Percentiles rank a stretch among this genome's conserved stretches.
Conservation (phyloP, 1,140 invertebrate species). For the Laodelphax striatellus region DNA sequence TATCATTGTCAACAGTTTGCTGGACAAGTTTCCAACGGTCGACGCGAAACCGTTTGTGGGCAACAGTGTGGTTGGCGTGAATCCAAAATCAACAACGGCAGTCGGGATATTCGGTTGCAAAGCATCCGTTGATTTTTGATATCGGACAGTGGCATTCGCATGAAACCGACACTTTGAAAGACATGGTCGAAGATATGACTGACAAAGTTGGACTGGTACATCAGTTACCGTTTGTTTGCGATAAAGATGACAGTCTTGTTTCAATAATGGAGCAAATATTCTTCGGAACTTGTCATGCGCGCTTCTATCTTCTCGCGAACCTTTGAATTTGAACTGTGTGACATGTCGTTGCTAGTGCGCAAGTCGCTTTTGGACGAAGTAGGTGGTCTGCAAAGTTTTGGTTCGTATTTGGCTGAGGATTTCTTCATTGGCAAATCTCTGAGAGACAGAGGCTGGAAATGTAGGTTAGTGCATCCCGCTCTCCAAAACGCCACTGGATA, state of each 20-base stretch:
- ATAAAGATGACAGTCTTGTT: constrained; percentile 80
- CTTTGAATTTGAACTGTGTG: constrained; percentile 88
- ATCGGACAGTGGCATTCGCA: constrained; percentile 90
- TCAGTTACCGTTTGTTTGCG: constrained; percentile 92
- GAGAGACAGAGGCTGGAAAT: constrained; percentile 66
- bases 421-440: constrained; percentile 91
- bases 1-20: constrained; percentile 72
- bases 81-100: constrained; percentile 99
- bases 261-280: constrained; percentile 91
- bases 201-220: constrained; percentile 88
- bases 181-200: constrained; percentile 88
- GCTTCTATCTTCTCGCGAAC: constrained; percentile 89
- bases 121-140: constrained; percentile 86
- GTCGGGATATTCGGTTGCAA: constrained; percentile 78
- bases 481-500: constrained; percentile 62
- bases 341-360: constrained; percentile 95
- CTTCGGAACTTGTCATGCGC: constrained; percentile 92
- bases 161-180: constrained; percentile 88
- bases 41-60: constrained; percentile 74
- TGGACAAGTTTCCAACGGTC: constrained; percentile 80
- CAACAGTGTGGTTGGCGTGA: constrained; percentile 68
- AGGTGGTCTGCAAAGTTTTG: constrained; percentile 83
- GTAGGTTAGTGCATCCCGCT: constrained; percentile 74
- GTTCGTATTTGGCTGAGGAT: constrained; percentile 93
- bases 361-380: constrained; percentile 81